Evolutionary conservation across 2,888 invertebrate genomes (phyloP).

Genomic region (Drosophila bunnanda): DNA sequence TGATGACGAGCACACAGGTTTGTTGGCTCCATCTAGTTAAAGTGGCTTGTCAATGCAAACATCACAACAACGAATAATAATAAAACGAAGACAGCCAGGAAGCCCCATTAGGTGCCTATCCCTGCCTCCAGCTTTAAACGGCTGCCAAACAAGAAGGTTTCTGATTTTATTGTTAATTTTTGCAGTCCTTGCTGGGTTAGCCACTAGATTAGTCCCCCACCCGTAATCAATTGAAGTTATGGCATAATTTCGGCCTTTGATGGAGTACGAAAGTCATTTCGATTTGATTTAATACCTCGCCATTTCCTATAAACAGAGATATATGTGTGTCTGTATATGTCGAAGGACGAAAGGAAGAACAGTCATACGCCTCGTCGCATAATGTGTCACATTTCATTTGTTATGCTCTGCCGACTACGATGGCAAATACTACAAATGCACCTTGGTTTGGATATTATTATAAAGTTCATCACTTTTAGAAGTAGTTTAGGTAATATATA

Average conservation of each 20-base stretch:
- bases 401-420: constrained; percentile 60
- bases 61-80: constrained; percentile 72
- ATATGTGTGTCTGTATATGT: neutral
- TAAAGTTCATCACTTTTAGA: neutral
- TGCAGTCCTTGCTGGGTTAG: constrained; percentile 11
- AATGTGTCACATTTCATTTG: constrained; percentile 80
- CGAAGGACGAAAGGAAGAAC: constrained; percentile 50
- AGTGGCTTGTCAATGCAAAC: constrained; percentile 81
- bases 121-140: constrained; percentile 65
- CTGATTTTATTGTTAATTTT: constrained; percentile 17
- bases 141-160: constrained; percentile 34
- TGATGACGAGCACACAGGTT: constrained; percentile 31
- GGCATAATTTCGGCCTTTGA: constrained; percentile 73
- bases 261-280: constrained; percentile 78
- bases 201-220: constrained; percentile 63
- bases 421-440: constrained; percentile 34
- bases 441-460: constrained; percentile 3
- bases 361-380: constrained; percentile 79
- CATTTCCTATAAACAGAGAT: constrained; percentile 8
- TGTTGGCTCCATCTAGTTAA: constrained; percentile 59
- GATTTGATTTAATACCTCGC: constrained; percentile 71
- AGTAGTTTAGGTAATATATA: too few species aligned
- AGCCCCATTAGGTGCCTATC: constrained; percentile 30
- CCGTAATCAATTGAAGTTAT: constrained; percentile 78
- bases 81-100: constrained; percentile 55